A percentile compares a stretch with the other conserved stretches of the same genome.
phyloP scores from a whole-genome alignment of 2,888 invertebrate genomes.

The Microctonus aethiopoides region DNA sequence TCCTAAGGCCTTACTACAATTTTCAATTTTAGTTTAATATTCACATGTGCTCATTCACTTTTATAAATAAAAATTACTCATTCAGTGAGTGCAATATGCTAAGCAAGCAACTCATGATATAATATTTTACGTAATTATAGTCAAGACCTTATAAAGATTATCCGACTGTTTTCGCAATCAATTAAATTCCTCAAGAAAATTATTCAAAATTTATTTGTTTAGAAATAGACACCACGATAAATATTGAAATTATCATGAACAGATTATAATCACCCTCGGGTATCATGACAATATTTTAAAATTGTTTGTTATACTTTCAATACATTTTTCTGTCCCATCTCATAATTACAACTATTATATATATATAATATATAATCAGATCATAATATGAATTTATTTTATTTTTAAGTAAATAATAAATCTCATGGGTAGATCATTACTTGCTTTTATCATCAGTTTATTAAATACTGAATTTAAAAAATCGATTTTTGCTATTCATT shows the following conservation, averaged over 20 bases:
- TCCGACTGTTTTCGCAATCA: background rate
- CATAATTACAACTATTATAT: background rate
- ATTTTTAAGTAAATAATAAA: background rate
- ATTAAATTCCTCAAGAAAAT: background rate
- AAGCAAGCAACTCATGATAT: background rate
- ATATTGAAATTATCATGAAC: background rate
- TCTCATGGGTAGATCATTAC: background rate
- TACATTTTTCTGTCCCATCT: background rate
- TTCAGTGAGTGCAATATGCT: background rate
- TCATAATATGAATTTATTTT: background rate
- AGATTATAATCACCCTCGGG: background rate
- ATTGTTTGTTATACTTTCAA: background rate
- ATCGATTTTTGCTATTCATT: no score
- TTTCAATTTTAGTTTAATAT: background rate
- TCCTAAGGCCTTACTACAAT: background rate
- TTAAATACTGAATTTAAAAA: background rate
- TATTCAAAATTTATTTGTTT: background rate
- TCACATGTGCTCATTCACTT: background rate
- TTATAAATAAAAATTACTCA: background rate
- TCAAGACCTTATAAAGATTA: background rate
- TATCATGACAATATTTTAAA: background rate
- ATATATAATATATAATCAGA: background rate
- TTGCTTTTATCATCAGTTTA: background rate
- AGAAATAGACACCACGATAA: background rate
- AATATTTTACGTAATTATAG: background rate